phyloP scores from a whole-genome alignment of 2,797 vertebrate species.

The Cuculus canorus region DNA sequence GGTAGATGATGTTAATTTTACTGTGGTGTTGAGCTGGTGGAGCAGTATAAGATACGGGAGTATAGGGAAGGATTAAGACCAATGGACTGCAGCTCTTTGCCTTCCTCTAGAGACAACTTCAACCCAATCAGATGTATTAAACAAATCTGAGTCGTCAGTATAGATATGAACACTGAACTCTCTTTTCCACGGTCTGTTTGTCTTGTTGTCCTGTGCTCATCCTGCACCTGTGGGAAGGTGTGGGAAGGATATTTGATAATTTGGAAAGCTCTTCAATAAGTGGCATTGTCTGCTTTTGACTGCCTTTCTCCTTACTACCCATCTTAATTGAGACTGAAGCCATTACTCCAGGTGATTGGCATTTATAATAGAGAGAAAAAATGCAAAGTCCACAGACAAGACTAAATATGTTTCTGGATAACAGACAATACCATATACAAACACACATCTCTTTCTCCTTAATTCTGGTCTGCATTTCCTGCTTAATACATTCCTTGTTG shows the following conservation, averaged over 20 bases:
- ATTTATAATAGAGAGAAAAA: not conserved
- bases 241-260: not conserved
- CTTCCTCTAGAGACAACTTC: not conserved
- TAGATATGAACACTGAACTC: not conserved
- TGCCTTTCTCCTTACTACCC: not conserved
- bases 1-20: slow-evolving; percentile 11
- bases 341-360: not conserved
- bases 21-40: not conserved
- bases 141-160: not conserved
- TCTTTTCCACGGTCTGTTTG: not conserved
- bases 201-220: not conserved
- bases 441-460: not conserved
- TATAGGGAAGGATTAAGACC: slow-evolving; percentile 56
- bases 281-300: not conserved
- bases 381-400: not conserved
- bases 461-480: not conserved
- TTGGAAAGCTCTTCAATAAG: not conserved
- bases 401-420: not conserved
- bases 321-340: not conserved
- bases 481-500: not conserved
- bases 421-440: not conserved
- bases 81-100: slow-evolving; percentile 38
- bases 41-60: slow-evolving; percentile 11
- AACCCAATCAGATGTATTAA: not conserved
- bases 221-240: not conserved